A percentile compares a stretch with the other conserved stretches of the same genome.
Evolutionary conservation across 2,113 vertebrate genomes (phyloP).

Genomic region (Hyla sarda): DNA sequence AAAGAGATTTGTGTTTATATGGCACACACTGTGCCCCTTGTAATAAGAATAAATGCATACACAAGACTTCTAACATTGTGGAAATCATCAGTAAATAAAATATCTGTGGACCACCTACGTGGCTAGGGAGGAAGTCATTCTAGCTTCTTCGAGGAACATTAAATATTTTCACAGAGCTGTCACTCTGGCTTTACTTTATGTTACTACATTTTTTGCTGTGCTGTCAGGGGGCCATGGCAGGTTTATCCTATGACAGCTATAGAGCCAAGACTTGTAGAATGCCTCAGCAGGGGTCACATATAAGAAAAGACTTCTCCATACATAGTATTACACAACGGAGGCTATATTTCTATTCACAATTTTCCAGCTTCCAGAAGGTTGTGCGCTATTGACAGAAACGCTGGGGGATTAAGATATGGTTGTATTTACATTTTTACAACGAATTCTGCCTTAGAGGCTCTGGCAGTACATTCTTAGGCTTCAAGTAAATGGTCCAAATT

Average conservation of each 20-base stretch:
- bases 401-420: no score
- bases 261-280: background rate
- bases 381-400: background rate
- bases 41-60: constrained; percentile 4
- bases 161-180: constrained; percentile 54
- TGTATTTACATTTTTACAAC: no score
- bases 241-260: background rate
- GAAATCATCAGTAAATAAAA: background rate
- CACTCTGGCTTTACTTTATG: constrained; percentile 22
- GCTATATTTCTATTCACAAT: background rate
- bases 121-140: background rate
- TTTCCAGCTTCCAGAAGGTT: background rate
- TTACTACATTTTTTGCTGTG: background rate
- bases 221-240: background rate
- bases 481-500: no score
- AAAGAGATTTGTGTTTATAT: background rate
- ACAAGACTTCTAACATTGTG: background rate
- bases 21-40: background rate
- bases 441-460: no score
- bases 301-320: constrained; percentile 10
- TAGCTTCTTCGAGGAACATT: background rate
- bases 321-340: background rate
- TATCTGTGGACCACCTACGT: constrained; percentile 21
- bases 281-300: background rate
- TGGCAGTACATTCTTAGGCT: no score